Evolutionary conservation across 2,797 vertebrate species (phyloP), one percentile per base, ranked within the genome.

Genomic region (Toxotes lorentzi): DNA sequence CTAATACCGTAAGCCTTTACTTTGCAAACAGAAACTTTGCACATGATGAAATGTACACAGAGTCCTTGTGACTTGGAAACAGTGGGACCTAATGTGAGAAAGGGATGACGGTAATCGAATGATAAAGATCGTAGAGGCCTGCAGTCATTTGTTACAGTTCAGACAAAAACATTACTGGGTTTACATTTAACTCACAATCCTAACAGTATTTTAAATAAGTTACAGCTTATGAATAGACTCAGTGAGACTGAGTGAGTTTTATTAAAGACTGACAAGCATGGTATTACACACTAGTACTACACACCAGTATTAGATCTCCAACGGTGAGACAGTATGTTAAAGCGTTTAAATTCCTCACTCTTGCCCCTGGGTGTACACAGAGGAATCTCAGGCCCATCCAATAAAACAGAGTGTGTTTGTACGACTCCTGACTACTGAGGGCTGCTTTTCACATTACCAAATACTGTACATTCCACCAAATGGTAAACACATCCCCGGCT

Each of bases 381-480:
- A 58, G 81, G 78, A 85, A 86, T 88, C 82, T 88, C 71, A 78
- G 78, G 70, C 19, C 61, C 67, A 77, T 88, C 88, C 83, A 88
- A 78, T 90, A 85, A 91, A 90, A 91, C 87, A 85, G 78, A 88
- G 83, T 77, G 63, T 93, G 91, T 92, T 93, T 94, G 91, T 94
- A 73, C 62, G 79, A 88, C 89, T 82, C 58, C 87, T 84, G 86
- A 89, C 90, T 87, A 75, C 90, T 81, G 79, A 91, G 70, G 73
- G 78, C 90, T 91, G 79, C 86, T 88, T 91, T 89, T 92, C 88
- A 93, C 90, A 88, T 91, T 27, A 91, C 91, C 83, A 91, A 93
- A 93, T 92, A 94, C 89, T 94, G 92, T 92, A 92, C 91, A 94
- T 94, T 94, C 93, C 93, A 93, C 63, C 83, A 86, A 90, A 93